Conservation (phyloP, 2,797 vertebrate genomes). For the Cyprinella venusta region DNA sequence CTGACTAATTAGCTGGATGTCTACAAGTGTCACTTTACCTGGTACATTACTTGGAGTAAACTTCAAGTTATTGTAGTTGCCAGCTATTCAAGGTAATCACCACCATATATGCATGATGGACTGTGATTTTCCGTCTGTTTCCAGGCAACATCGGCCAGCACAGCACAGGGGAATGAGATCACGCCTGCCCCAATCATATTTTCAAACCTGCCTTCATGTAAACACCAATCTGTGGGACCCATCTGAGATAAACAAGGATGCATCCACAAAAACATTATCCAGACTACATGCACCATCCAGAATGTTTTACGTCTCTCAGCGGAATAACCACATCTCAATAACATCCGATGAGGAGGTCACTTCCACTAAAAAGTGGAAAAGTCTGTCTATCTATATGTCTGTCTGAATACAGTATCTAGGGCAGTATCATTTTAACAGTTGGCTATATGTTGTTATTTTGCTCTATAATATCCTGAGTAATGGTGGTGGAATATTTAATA, state of each 20-base stretch:
- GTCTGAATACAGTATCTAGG: background rate
- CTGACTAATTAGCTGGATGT: background rate
- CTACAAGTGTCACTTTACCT: slow-evolving; percentile 6
- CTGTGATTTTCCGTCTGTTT: slow-evolving; percentile 51
- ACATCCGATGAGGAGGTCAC: slow-evolving; percentile 28
- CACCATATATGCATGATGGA: slow-evolving; percentile 49
- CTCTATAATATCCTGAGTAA: background rate
- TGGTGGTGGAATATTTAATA: background rate
- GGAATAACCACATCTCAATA: slow-evolving; percentile 24
- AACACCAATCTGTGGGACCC: slow-evolving; percentile 36
- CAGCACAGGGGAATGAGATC: slow-evolving; percentile 49
- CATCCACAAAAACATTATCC: slow-evolving; percentile 34
- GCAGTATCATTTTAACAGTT: background rate
- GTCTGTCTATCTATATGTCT: background rate
- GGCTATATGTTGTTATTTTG: background rate
- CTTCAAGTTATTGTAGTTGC: slow-evolving; percentile 16
- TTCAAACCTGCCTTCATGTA: slow-evolving; percentile 8
- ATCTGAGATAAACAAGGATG: slow-evolving; percentile 42
- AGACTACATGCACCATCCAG: slow-evolving; percentile 11
- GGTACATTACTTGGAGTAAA: slow-evolving; percentile 10
- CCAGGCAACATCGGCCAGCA: slow-evolving; percentile 51
- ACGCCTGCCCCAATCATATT: slow-evolving; percentile 26
- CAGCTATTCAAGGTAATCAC: slow-evolving; percentile 35
- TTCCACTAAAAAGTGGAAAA: background rate
- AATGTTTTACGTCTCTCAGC: slow-evolving; percentile 41